Base-by-base conservation (phyloP, 2,113 vertebrate species). In the Chrysochloris asiatica region DNA sequence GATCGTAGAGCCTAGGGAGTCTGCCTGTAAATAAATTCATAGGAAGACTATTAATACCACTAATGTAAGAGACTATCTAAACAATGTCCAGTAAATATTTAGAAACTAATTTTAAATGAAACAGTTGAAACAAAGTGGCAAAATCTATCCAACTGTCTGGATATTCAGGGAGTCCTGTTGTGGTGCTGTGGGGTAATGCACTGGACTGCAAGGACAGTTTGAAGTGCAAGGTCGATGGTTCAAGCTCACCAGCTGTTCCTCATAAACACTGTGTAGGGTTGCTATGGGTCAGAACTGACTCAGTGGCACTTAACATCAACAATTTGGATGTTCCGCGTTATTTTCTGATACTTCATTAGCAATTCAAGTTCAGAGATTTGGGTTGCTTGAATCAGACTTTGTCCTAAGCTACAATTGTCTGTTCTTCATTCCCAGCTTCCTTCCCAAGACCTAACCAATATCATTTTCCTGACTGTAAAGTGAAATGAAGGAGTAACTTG, bases 1-100 rank as follows among this genome's bases (percentile, higher is more conserved):
- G 36, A 72, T 75, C 77, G 78, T 28, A 78, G 12, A 69, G 69
- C 48, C 41, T 87, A 41, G 77, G 22, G 21, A 61, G 52, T 71
- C 59, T n/a, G n/a, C n/a, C n/a, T n/a, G n/a, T n/a, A n/a, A 59
- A 59, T 38, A 69, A 78, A 63, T 85, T 72, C n/a, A 90, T 13
- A 43, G 36, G 22, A 82, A 75, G 78, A 45, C 76, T 86, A 83
- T 48, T 89, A 72, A 81, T 88, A 59, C 33, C 92, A 33, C 33
- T 63, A 83, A 65, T 6, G 67, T 48, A 80, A 56, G 71, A 82
- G 21, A 78, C 5, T 82, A 36, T 54, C 12, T 80, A 80, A 85
- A 61, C 14, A 73, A 36, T 72, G 82, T 69, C 54, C 36, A 14
- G 59, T 88, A 92, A 81, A 90, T 93, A 90, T 75, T 94, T 91